Evolutionary conservation across 2,113 vertebrate species (phyloP).

Genomic region (Rousettus leschenaultii): DNA sequence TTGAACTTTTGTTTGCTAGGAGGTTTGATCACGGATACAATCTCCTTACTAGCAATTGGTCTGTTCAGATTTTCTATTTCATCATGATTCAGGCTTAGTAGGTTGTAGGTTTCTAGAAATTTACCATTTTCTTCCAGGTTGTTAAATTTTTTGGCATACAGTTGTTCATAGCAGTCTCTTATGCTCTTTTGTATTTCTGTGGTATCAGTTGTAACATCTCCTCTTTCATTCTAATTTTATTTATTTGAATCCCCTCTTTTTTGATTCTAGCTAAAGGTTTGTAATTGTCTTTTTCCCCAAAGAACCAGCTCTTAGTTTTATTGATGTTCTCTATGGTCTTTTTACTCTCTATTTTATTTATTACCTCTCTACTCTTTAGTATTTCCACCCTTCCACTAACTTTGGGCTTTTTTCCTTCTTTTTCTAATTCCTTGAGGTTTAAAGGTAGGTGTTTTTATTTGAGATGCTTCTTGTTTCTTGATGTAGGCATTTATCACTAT

Average conservation of each 20-base stretch:
- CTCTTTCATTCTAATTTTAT: neutral
- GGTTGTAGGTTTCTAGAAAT: neutral
- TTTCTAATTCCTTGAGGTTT: neutral
- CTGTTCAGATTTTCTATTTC: neutral
- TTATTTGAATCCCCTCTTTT: neutral
- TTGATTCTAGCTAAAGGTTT: neutral
- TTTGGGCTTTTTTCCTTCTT: neutral
- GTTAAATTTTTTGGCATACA: neutral
- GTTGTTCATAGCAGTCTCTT: neutral
- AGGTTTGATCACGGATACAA: neutral
- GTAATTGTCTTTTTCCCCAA: neutral
- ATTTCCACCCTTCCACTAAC: neutral
- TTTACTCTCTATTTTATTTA: neutral
- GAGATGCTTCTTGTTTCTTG: neutral
- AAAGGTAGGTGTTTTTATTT: neutral
- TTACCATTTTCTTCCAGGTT: neutral
- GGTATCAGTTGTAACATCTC: neutral
- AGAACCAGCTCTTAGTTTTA: neutral
- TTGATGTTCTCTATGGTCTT: neutral
- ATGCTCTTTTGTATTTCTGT: neutral
- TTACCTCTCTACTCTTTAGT: neutral
- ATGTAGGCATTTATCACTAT: neutral
- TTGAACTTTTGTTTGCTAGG: neutral
- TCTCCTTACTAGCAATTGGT: neutral
- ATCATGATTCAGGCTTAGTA: neutral